Evolutionary conservation across 2,888 invertebrate species (phyloP), one percentile per base, ranked within the genome.

Genomic region (Eupithecia dodoneata): DNA sequence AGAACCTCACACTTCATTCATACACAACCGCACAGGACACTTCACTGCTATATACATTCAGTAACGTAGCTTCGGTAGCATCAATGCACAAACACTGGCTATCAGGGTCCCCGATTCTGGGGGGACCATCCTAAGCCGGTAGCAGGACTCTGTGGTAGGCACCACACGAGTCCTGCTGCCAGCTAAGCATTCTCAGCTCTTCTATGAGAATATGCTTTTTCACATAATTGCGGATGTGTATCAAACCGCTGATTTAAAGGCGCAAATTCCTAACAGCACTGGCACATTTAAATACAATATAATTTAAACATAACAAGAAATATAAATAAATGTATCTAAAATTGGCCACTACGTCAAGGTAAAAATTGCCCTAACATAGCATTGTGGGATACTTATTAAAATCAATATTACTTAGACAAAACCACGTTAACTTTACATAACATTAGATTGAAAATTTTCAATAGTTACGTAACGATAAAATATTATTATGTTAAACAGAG

Each of bases 11-110:
- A 67, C 44, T n/a, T 74, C 75, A 66, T 42, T 15, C 55, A 71
- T 49, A 73, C 70, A 71, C 75, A 63, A 80, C 79, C 76, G 81
- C 82, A 81, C 81, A 73, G 70, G 81, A 80, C 78, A 79, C 79
- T 76, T 72, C 41, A 49, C 6, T 65, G 47, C 5, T 73, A 3
- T 12, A 55, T 4, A 73, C 45, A n/a, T 69, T 45, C 18, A 18
- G 18, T 45, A 44, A n/a, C 47, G 10, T 3, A 18, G 42, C 42
- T n/a, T 65, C 41, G 41, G 41, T 55, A n/a, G 52, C 52, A 6
- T 15, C 6, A 52, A 52, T 5, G 6, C 52, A 52, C 52, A n/a
- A 52, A 52, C 52, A 52, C 15, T 52, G n/a, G 52, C n/a, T 52
- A 52, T n/a, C 15, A 13, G 52, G 52, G 1, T n/a, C 52, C 49